Evolutionary conservation across 2,797 vertebrate genomes (phyloP).

Genomic region (Amniataba percoides): DNA sequence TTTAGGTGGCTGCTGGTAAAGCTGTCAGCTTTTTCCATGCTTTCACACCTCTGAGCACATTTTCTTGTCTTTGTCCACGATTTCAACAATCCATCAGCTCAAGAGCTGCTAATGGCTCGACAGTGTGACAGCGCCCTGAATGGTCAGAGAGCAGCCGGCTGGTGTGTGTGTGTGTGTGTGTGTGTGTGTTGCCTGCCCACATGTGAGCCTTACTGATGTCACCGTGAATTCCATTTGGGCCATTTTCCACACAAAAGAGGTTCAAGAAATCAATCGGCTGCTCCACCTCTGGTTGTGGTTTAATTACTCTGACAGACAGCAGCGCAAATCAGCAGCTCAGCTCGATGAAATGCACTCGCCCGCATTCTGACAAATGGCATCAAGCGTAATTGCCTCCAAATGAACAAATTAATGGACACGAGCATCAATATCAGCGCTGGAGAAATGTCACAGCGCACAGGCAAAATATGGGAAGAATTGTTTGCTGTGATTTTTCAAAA

Average conservation of each 20-base stretch:
- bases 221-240: slow-evolving; percentile 62
- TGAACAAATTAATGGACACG: slow-evolving; percentile 68
- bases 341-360: slow-evolving; percentile 47
- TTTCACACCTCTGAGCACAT: slow-evolving; percentile 29
- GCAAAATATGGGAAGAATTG: slow-evolving; percentile 33
- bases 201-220: slow-evolving; percentile 33
- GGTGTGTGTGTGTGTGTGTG: slow-evolving; percentile 7
- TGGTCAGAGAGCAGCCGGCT: slow-evolving; percentile 28
- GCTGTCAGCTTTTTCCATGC: background rate
- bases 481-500: slow-evolving; percentile 24
- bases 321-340: slow-evolving; percentile 56
- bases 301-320: slow-evolving; percentile 75
- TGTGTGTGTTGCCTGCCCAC: slow-evolving; percentile 15
- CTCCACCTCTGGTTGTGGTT: slow-evolving; percentile 61
- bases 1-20: background rate
- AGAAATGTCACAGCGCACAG: slow-evolving; percentile 47
- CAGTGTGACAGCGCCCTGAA: slow-evolving; percentile 28
- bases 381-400: slow-evolving; percentile 73
- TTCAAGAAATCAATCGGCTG: slow-evolving; percentile 71
- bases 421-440: slow-evolving; percentile 41
- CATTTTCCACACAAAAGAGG: slow-evolving; percentile 63
- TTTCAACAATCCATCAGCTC: slow-evolving; percentile 47
- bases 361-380: slow-evolving; percentile 67
- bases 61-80: slow-evolving; percentile 40
- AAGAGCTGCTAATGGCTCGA: slow-evolving; percentile 32